Percentiles rank a stretch among this genome's conserved stretches.
These are phyloP conservation scores for Anaspis maculata DNA, from an alignment of 2,888 invertebrate genomes.

Conservation along the genomic window DNA sequence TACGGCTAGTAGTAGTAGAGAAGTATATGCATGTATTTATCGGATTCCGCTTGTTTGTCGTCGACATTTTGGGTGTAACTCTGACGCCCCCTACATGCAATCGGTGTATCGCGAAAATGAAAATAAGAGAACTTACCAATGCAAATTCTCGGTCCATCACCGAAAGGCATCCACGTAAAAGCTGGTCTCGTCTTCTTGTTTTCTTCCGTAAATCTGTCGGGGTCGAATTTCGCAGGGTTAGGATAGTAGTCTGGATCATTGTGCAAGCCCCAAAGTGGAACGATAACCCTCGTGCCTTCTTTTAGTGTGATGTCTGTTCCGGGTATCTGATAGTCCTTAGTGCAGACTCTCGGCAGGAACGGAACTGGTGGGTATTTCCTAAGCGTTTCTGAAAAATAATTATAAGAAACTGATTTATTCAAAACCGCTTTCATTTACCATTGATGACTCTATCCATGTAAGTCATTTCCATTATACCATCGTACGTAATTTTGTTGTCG, in stretches of 20 bases:
- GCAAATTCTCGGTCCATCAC: conserved; percentile 33
- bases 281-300: conserved; percentile 28
- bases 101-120: no score
- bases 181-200: conserved; percentile 7
- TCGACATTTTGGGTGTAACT: no score
- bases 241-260: conserved; percentile 20
- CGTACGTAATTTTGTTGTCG: conserved; percentile 17
- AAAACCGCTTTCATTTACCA: conserved; percentile 14
- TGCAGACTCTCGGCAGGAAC: conserved; percentile 20
- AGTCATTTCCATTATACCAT: conserved; percentile 17
- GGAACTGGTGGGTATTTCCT: conserved; percentile 33
- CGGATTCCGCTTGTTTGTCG: no score
- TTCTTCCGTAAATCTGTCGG: conserved; percentile 18
- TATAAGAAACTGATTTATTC: not conserved
- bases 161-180: conserved; percentile 28
- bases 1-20: no score
- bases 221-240: conserved; percentile 20
- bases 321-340: conserved; percentile 28
- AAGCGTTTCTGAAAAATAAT: conserved; percentile 32
- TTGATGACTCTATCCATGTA: conserved; percentile 17
- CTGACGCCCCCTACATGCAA: no score
- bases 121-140: conserved; percentile 27
- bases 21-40: no score
- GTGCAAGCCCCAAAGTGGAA: conserved; percentile 24
- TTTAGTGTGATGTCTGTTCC: conserved; percentile 27